These are phyloP conservation scores for Clunio marinus DNA, from an alignment of 2,888 invertebrate genomes.

Conservation along the genomic window DNA sequence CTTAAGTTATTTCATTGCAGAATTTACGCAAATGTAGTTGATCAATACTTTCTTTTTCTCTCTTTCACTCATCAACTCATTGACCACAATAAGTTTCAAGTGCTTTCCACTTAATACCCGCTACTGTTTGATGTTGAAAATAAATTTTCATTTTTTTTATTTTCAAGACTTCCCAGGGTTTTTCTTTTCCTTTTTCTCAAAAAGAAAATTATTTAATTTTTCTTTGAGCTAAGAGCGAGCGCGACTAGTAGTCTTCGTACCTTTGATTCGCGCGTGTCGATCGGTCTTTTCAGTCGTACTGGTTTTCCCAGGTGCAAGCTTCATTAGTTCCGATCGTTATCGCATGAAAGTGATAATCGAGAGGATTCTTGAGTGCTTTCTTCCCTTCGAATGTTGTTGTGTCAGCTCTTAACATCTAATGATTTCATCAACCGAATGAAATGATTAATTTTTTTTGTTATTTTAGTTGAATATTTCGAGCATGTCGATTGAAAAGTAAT, in stretches of 20 bases:
- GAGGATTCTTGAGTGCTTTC: neutral
- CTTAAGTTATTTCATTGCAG: too few relatives aligned
- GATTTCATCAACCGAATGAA: neutral
- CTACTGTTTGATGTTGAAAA: slow-evolving; percentile 28
- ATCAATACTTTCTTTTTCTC: neutral
- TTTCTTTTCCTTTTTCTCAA: neutral
- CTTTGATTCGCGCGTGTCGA: slow-evolving; percentile 10
- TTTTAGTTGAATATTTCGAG: neutral
- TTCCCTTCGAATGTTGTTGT: neutral
- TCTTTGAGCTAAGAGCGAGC: slow-evolving; percentile 18
- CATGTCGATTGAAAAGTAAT: neutral
- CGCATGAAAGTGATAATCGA: neutral
- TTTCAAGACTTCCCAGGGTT: slow-evolving; percentile 18
- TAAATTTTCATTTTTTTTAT: slow-evolving; percentile 24
- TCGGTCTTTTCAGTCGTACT: slow-evolving; percentile 5
- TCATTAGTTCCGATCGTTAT: too few relatives aligned
- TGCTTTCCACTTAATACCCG: slow-evolving; percentile 4
- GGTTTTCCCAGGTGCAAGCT: too few relatives aligned
- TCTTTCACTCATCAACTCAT: neutral
- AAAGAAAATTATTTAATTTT: neutral
- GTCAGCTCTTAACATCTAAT: too few relatives aligned
- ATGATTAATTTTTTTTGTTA: neutral
- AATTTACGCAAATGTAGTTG: too few relatives aligned
- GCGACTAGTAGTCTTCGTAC: neutral
- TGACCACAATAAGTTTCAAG: neutral